Evolutionary conservation across 2,113 vertebrate genomes (phyloP), one percentile per base, ranked within the genome.

Genomic region (Empidonax traillii): DNA sequence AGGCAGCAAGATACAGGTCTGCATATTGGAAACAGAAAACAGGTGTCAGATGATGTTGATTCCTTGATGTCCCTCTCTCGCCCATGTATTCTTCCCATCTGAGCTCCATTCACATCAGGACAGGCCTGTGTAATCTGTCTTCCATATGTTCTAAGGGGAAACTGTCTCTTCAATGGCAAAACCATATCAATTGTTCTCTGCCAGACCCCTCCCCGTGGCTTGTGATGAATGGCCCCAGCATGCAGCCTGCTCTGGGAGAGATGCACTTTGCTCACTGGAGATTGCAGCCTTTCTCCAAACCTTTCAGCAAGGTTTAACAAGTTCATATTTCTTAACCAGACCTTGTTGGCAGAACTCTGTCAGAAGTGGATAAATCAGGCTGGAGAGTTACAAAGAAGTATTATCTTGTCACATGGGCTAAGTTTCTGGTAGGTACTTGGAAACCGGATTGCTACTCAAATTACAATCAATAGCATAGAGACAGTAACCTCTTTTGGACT

Each of bases 281-380:
- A 90, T 47, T 41, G 88, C 92, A 93, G 94, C 83, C 88, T 96
- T 95, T 93, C 90, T 76, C 90, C 76, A 90, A 97, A 94, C 79
- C 93, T 97, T 97, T 97, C 96, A 97, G 83, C 92, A 90, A 93
- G 72, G 61, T 97, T 96, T 97, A 95, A 96, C 88, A 96, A 95
- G 92, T 93, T 97, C 93, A 94, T 97, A 96, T 96, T 97, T 96
- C 96, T 96, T 96, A 74, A 80, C 44, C 86, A 93, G 85, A 63
- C 56, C 63, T 39, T 21, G 35, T 20, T 79, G 14, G 24, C 56
- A 46, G 83, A 81, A 73, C 79, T 92, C 90, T 95, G 90, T 90
- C 93, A 92, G 73, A 65, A 78, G 76, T 65, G 85, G 80, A 92
- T 96, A 97, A 95, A 96, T 95, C 94, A 95, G 69, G 13, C 63